Evolutionary conservation across 2,888 invertebrate species (phyloP).

Genomic region (Eupithecia centaureata): DNA sequence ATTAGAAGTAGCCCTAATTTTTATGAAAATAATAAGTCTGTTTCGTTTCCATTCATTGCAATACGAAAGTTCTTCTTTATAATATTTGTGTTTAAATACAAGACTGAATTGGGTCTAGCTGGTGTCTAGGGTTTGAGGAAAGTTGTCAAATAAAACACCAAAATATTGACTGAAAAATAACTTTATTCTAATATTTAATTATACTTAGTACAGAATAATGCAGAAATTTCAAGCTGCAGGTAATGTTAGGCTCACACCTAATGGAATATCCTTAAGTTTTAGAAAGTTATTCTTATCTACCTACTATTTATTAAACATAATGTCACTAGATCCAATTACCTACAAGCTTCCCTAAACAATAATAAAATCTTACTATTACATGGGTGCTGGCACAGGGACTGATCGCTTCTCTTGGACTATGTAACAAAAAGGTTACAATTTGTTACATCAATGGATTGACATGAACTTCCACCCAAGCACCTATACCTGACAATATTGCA

Average conservation of each 20-base stretch:
- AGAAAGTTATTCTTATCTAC: constrained; percentile 63
- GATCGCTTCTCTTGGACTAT: constrained; percentile 19
- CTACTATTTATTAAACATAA: constrained; percentile 69
- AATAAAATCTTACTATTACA: constrained; percentile 47
- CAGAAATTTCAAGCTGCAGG: constrained; percentile 73
- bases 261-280: constrained; percentile 75
- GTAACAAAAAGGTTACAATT: constrained; percentile 6
- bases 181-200: constrained; percentile 80
- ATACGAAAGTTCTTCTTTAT: no score
- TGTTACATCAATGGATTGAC: background rate
- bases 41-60: no score
- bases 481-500: constrained; percentile 39
- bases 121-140: background rate
- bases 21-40: no score
- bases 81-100: no score
- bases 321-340: constrained; percentile 65
- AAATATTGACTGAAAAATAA: constrained; percentile 77
- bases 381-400: constrained; percentile 25
- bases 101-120: background rate
- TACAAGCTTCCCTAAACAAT: constrained; percentile 60
- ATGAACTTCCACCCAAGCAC: constrained; percentile 36
- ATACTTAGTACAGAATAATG: constrained; percentile 79
- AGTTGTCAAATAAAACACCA: constrained; percentile 63
- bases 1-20: no score
- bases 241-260: constrained; percentile 71